Evolutionary conservation across 2,113 vertebrate species (phyloP), one percentile per base, ranked within the genome.

Genomic region (Sorex fumeus): DNA sequence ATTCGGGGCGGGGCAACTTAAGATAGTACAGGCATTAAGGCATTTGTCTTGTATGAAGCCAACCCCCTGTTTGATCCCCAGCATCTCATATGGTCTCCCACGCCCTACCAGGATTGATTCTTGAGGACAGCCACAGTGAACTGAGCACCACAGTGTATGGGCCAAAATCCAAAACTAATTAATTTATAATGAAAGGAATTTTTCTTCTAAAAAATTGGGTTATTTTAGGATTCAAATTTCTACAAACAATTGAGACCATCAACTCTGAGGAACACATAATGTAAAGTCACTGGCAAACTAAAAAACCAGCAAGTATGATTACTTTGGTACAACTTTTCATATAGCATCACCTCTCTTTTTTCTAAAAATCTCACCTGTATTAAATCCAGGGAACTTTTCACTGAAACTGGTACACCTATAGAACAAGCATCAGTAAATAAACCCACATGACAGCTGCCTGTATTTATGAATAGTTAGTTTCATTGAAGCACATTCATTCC

Each of bases 391-490:
- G 32, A 30, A 16, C 4, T 8, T 43, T 16, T 72, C 57, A 67
- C 30, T 64, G 3, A 45, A 77, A 8, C 57, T 53, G 9, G 2
- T 27, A 12, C 9, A 57, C 13, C 57, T 45, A 13, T 13, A 82
- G 45, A 69, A 27, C 40, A 89, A 50, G 2, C 16, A 23, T 36
- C 34, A 78, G 21, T 27, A 32, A 72, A 30, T 47, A 11, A 67
- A 23, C 32, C 53, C 36, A n/a, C 16, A 15, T 28, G 40, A 30
- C 47, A 75, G 60, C 5, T 74, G 15, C 16, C 47, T 78, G 30
- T 82, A 71, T 81, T 77, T 69, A 36, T 62, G 45, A 88, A 25
- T 53, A 64, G 82, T 83, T 53, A 64, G 82, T 83, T 79, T 87
- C 84, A 36, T 47, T 77, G 62, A 45, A 87, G 85, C 27, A 50